A percentile compares a stretch with the other conserved stretches of the same genome.
Evolutionary conservation across 2,888 invertebrate species (phyloP).

Genomic region (Drosophila vallismaia): DNA sequence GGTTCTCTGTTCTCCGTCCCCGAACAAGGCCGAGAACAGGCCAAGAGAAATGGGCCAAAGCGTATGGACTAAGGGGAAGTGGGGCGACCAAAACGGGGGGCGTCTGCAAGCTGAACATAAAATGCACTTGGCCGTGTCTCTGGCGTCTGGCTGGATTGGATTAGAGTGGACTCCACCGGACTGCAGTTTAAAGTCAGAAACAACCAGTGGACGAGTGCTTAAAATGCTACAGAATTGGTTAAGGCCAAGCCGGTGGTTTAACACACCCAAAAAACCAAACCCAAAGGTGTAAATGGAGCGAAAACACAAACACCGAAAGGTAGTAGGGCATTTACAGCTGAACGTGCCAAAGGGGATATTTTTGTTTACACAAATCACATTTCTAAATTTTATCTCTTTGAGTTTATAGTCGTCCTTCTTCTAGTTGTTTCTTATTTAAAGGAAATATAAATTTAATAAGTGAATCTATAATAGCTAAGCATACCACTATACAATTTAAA

Average conservation of each 20-base stretch:
- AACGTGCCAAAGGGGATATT: background rate
- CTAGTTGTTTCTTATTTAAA: background rate
- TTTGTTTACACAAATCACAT: background rate
- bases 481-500: background rate
- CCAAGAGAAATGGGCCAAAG: constrained; percentile 28
- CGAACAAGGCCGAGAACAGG: constrained; percentile 31
- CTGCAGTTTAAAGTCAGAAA: constrained; percentile 50
- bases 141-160: constrained; percentile 38
- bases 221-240: constrained; percentile 60
- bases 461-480: too few species aligned
- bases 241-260: constrained; percentile 39
- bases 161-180: constrained; percentile 31
- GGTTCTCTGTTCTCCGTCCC: constrained; percentile 15
- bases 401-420: background rate
- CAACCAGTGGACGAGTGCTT: constrained; percentile 38
- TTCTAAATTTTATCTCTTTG: constrained; percentile 1
- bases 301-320: constrained; percentile 4
- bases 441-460: background rate
- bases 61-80: constrained; percentile 40
- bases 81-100: constrained; percentile 10
- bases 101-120: constrained; percentile 58
- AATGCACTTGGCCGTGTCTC: constrained; percentile 60
- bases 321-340: constrained; percentile 18
- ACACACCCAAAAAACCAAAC: constrained; percentile 22
- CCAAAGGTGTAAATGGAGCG: constrained; percentile 55